These are phyloP conservation scores for Drosophila borborema DNA, from an alignment of 2,888 invertebrate genomes.

Conservation along the genomic window DNA sequence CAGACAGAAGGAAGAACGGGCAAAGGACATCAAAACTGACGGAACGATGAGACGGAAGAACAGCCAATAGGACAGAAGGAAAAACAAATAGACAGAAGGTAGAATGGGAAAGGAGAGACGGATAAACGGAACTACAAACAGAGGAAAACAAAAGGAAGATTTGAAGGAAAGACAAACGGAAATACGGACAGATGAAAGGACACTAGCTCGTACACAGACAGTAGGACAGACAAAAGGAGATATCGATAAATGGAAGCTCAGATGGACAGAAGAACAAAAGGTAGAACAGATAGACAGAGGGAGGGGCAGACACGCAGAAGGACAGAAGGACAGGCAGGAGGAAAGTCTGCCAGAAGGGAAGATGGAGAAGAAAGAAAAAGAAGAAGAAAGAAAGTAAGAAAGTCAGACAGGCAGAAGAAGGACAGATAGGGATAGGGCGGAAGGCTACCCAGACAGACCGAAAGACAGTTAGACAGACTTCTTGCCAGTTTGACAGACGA, in stretches of 20 bases:
- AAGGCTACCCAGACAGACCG: not conserved
- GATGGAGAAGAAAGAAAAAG: too few species aligned
- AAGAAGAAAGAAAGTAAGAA: too few species aligned
- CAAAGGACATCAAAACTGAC: too few species aligned
- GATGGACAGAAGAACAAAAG: too few species aligned
- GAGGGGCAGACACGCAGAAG: not conserved
- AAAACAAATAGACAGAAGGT: not conserved
- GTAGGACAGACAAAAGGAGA: not conserved
- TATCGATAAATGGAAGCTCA: not conserved
- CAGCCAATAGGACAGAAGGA: not conserved
- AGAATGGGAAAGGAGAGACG: too few species aligned
- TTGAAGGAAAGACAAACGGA: not conserved
- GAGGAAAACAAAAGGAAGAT: too few species aligned
- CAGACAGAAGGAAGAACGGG: not conserved
- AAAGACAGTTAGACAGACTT: not conserved
- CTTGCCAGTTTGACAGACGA: too few species aligned
- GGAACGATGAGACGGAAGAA: not conserved
- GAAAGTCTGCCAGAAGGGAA: not conserved
- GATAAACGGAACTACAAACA: not conserved
- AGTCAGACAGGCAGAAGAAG: not conserved
- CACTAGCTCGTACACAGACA: too few species aligned
- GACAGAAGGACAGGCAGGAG: not conserved
- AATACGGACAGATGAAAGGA: not conserved
- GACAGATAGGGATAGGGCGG: not conserved
- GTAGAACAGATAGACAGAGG: not conserved